Base-by-base conservation (phyloP, 1,140 invertebrate species). In the Macrotrachela quadricornifera region DNA sequence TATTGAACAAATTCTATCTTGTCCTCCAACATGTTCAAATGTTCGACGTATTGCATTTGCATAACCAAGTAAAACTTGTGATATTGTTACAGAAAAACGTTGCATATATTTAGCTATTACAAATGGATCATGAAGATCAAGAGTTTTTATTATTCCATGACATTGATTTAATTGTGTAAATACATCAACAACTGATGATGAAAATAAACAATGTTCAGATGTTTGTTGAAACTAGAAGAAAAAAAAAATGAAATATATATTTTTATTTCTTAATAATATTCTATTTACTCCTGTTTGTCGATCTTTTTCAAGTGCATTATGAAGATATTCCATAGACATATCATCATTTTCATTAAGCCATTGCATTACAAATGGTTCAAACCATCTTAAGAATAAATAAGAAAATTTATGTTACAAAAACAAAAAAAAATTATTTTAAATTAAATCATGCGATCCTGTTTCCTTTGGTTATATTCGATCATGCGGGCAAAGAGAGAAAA, bases 261-360 rank as follows among this genome's bases (percentile, higher is more conserved):
- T 30, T 30, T 30, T 30, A 2, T 8, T 8, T 30, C 21, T 30
- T 42, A 4, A 42, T 46, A 21, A n/a, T n/a, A n/a, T n/a, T n/a
- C n/a, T 42, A 71, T 79, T 78, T 73, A 94, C 88, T 69, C 86
- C 85, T 72, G 97, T 92, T 70, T 91, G 88, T 72, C 92, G 94
- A 74, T 99, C 94, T 68, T 90, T 79, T 66, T 84, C 87, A 70
- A 96, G 97, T 62, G 94, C 94, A 71, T 90, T 88, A 64, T 96
- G 83, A 54, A 99, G 78, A 73, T 96, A 97, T 70, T 97, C 92
- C 62, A 97, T 75, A 1, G 91, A 97, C 6, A 96, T 90, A 62
- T 97, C 92, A 67, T 99, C 94, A 63, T 99, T 99, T 68, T 97
- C 94, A 69, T 97, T 97, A 6, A 99, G 75, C 94, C 94, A 99